A percentile compares a stretch with the other conserved stretches of the same genome.
Conservation (phyloP, 2,113 vertebrate genomes). For the Plectropomus leopardus region DNA sequence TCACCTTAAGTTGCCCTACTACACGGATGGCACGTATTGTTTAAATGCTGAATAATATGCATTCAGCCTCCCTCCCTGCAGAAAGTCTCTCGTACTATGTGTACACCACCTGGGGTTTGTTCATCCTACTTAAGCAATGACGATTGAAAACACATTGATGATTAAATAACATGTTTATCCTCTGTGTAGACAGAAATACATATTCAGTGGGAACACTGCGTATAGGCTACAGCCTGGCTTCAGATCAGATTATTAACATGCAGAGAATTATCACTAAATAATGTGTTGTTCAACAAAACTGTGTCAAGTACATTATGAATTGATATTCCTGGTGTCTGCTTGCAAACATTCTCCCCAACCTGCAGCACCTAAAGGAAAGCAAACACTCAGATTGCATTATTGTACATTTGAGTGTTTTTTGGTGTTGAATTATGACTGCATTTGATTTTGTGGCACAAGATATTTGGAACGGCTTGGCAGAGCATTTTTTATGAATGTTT, state of each 20-base stretch:
- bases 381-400: constrained; percentile 15
- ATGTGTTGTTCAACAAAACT: constrained; percentile 84
- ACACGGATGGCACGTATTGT: constrained; percentile 43
- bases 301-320: constrained; percentile 84
- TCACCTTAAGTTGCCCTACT: constrained; percentile 63
- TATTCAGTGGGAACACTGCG: constrained; percentile 84
- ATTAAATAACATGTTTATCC: constrained; percentile 85
- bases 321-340: constrained; percentile 80
- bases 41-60: constrained; percentile 68
- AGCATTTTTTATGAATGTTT: not conserved
- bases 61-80: constrained; percentile 22
- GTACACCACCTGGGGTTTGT: constrained; percentile 73
- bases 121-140: constrained; percentile 73
- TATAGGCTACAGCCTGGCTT: constrained; percentile 77
- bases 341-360: constrained; percentile 52
- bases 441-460: not conserved
- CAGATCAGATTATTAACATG: constrained; percentile 80
- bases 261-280: constrained; percentile 80
- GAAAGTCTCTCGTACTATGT: constrained; percentile 65
- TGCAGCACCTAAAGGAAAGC: constrained; percentile 42
- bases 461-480: not conserved
- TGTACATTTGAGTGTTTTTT: constrained; percentile 7
- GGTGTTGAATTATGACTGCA: not conserved
- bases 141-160: constrained; percentile 69
- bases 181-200: constrained; percentile 71